These are phyloP conservation scores for Leptinotarsa tumamoca DNA, from an alignment of 2,888 invertebrate genomes.

Conservation along the genomic window DNA sequence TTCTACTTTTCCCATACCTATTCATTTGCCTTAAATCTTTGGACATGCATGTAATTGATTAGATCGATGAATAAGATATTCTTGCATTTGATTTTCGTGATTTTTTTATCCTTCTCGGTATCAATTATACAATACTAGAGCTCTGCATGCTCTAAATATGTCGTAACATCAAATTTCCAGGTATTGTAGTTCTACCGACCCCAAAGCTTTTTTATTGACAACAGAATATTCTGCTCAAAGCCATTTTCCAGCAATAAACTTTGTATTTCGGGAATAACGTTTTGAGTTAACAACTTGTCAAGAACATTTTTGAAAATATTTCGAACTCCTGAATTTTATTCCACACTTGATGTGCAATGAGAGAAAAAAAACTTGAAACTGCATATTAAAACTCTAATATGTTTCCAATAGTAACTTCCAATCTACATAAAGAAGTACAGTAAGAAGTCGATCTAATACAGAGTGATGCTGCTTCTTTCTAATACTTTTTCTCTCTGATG, in stretches of 20 bases:
- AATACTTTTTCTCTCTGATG: no score
- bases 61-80: slow-evolving; percentile 36
- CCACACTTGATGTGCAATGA: no score
- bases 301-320: no score
- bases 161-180: slow-evolving; percentile 45
- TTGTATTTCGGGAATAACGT: background rate
- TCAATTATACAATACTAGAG: slow-evolving; percentile 40
- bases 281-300: no score
- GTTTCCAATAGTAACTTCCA: no score
- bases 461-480: no score
- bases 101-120: slow-evolving; percentile 24
- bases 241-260: slow-evolving; percentile 9
- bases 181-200: slow-evolving; percentile 41
- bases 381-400: no score
- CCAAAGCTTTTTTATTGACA: slow-evolving; percentile 30
- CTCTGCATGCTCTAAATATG: slow-evolving; percentile 42
- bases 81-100: slow-evolving; percentile 45
- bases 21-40: slow-evolving; percentile 3
- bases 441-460: no score
- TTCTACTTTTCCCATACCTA: slow-evolving; percentile 26
- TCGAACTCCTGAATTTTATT: no score
- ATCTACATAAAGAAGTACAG: no score
- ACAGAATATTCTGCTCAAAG: background rate
- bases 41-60: slow-evolving; percentile 32
- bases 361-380: no score